Evolutionary conservation across 2,113 vertebrate species (phyloP).

Genomic region (Phocoena sinus): DNA sequence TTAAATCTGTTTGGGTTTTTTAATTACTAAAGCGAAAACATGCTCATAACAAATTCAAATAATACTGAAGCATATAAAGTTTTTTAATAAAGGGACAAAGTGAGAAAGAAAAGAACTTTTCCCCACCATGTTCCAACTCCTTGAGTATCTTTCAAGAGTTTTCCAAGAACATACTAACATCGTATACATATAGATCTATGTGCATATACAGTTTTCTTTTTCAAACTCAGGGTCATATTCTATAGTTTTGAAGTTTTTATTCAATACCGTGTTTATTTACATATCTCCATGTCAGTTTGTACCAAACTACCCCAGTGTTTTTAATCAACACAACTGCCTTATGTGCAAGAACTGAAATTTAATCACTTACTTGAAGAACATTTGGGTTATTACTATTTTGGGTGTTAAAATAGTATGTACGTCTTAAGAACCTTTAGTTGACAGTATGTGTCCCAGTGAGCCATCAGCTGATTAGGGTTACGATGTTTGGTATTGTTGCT

Average conservation of each 20-base stretch:
- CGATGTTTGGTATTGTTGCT: not conserved
- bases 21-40: not conserved
- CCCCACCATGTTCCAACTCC: not conserved
- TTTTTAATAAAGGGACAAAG: not conserved
- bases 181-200: not conserved
- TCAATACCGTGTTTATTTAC: not conserved
- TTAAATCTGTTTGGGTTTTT: not conserved
- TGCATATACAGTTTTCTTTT: not conserved
- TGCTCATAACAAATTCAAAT: not conserved
- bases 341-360: not conserved
- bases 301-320: not conserved
- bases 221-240: not conserved
- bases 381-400: not conserved
- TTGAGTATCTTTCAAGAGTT: not conserved
- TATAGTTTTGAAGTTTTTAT: not conserved
- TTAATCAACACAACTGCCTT: conserved; percentile 23
- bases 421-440: not conserved
- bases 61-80: not conserved
- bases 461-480: not conserved
- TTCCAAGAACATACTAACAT: not conserved
- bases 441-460: not conserved
- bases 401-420: not conserved
- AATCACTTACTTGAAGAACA: not conserved
- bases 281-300: not conserved
- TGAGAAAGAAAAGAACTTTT: not conserved